Evolutionary conservation across 2,113 vertebrate genomes (phyloP).

Genomic region (Bambusicola thoracicus): DNA sequence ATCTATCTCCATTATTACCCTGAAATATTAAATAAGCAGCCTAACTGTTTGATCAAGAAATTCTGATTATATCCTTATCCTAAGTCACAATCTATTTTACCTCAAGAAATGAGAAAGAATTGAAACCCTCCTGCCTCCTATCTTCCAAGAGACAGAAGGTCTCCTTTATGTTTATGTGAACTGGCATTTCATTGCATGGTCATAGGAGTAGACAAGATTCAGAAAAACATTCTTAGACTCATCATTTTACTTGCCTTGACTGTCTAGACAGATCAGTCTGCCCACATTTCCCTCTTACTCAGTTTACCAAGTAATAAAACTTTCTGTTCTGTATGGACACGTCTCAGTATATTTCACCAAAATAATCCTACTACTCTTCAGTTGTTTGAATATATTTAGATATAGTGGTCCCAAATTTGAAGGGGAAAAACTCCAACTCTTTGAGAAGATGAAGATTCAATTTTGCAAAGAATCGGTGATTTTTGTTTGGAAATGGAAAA

Average conservation of each 20-base stretch:
- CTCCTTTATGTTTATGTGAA: neutral
- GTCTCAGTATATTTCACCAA: neutral
- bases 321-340: neutral
- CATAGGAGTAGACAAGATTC: neutral
- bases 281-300: neutral
- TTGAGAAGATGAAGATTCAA: neutral
- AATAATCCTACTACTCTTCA: neutral
- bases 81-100: neutral
- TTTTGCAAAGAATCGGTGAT: neutral
- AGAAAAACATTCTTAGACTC: neutral
- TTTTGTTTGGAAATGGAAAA: neutral
- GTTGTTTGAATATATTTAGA: neutral
- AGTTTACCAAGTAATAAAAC: neutral
- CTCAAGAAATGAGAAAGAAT: neutral
- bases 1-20: neutral
- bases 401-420: neutral
- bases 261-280: neutral
- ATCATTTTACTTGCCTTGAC: neutral
- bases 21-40: neutral
- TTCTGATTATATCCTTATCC: neutral
- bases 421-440: neutral
- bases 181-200: neutral
- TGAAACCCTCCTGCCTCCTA: neutral
- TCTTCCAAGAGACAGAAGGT: neutral
- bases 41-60: conserved; percentile 11